Base-by-base conservation (phyloP, 2,888 invertebrate species). In the Nomada flava region DNA sequence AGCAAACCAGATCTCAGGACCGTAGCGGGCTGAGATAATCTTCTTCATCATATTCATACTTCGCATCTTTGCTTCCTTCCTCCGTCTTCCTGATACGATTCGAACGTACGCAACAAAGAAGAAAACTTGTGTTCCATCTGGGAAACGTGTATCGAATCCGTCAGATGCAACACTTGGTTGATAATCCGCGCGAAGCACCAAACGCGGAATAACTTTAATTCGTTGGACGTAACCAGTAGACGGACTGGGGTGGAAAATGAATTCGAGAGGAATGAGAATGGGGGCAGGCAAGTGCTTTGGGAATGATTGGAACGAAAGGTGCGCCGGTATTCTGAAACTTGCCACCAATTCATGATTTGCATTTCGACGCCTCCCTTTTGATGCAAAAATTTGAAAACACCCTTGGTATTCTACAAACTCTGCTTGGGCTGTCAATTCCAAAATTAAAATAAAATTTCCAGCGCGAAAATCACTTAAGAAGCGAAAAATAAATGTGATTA, bases 151-250 rank as follows among this genome's bases (percentile, higher is more conserved):
- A 29, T 44, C 53, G 72, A 63, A 55, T 63, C 15, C 36, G 26
- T 36, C 69, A 20, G 73, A 36, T 23, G 23, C 10, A 50, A 59
- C 20, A 47, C 36, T 64, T 13, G 44, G 44, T 23, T 44, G 53
- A 62, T 79, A 73, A 76, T 76, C 59, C 67, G 69, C 76, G 59
- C 79, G 65, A 83, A 68, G 67, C 47, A 23, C 42, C 52, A 36
- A 60, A 53, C 52, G 11, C 20, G 2, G 20, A 36, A 20, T 47
- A 80, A 60, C 50, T 72, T 72, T 63, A 42, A 72, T 72, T 63
- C 53, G 23, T 15, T 36, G 29, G 26, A n/a, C 29, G 50, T 7
- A 50, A 13, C 20, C 2, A 47, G 13, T 23, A 18, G 47, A 70
- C 18, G 15, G 52, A 53, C 18, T 50, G 23, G 62, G 63, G 36